Base-by-base conservation (phyloP, 2,888 invertebrate genomes). In the Ceriagrion tenellum region DNA sequence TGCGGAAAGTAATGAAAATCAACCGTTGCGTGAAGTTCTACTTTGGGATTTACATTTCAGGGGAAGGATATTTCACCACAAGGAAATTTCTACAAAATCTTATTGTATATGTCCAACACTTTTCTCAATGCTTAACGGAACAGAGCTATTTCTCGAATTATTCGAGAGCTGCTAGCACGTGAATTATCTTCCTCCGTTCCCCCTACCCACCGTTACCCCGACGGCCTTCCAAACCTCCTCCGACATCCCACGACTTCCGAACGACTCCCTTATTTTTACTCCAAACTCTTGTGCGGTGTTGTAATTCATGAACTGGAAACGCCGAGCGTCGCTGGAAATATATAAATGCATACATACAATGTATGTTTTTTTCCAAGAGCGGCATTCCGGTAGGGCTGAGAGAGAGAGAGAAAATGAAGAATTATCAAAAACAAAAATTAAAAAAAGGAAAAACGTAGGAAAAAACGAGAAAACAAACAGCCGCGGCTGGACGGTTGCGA, bases 301-400 rank as follows among this genome's bases (percentile, higher is more conserved):
- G 81, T 35, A 81, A 81, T 81, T 81, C 81, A 81, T 35, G 81
- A 81, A 81, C 81, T 81, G 81, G 16, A 81, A 81, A 81, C 81
- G 30, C 81, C 81, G 81, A 23, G 69, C 69, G 26, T 23, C 13
- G 81, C 81, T 81, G 35, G 81, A 35, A 16, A 69, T 69, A 69
- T 69, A 47, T 47, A 47, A 4, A 59, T 20, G 13, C 8, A 47
- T 47, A 47, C 8, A 47, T 47, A 59, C 2, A 59, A 56, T 56
- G 16, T 56, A 56, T 56, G 8, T 74, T 74, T 12, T 23, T 23
- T 23, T 13, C 74, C 30, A 74, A 16, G 74, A 30, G 30, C n/a
- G 30, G 74, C 10, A 10, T 30, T n/a, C 30, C n/a, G 30, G 12
- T 56, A n/a, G 74, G n/a, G 30, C 13, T 10, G 30, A 74, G n/a